Conservation (phyloP, 2,113 vertebrate genomes). For the Corynorhinus townsendii region DNA sequence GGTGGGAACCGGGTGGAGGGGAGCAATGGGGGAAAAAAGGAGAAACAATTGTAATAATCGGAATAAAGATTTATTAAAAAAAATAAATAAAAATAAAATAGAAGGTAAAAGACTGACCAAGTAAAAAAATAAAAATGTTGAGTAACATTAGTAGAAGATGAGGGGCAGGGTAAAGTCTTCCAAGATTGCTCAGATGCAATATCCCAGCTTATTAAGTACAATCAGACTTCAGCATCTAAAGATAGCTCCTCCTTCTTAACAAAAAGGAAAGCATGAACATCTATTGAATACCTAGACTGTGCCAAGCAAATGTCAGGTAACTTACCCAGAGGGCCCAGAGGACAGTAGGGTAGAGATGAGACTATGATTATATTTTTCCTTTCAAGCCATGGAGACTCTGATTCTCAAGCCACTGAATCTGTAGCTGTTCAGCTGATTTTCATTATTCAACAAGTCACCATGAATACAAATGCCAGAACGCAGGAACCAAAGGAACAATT, state of each 20-base stretch:
- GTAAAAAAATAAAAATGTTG: not conserved
- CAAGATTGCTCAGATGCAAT: not conserved
- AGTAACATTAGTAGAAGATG: not conserved
- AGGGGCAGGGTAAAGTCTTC: not conserved
- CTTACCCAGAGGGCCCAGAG: not conserved
- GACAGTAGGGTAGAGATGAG: not conserved
- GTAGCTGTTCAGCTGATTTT: not conserved
- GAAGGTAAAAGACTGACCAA: not conserved
- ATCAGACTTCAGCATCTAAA: not conserved
- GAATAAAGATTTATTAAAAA: too few relatives aligned
- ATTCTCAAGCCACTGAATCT: not conserved
- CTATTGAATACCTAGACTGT: not conserved
- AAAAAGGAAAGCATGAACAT: not conserved
- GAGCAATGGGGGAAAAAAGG: too few relatives aligned
- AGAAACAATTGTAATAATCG: too few relatives aligned
- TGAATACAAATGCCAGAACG: not conserved
- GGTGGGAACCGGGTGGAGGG: too few relatives aligned
- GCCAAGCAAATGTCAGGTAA: not conserved
- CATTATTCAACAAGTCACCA: not conserved
- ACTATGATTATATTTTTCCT: not conserved
- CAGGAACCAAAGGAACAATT: not conserved
- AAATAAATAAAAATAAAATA: too few relatives aligned
- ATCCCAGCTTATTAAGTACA: not conserved
- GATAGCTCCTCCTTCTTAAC: not conserved
- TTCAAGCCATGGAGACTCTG: not conserved